Conservation (phyloP, 2,888 invertebrate genomes). For the Epistrophe eligans region DNA sequence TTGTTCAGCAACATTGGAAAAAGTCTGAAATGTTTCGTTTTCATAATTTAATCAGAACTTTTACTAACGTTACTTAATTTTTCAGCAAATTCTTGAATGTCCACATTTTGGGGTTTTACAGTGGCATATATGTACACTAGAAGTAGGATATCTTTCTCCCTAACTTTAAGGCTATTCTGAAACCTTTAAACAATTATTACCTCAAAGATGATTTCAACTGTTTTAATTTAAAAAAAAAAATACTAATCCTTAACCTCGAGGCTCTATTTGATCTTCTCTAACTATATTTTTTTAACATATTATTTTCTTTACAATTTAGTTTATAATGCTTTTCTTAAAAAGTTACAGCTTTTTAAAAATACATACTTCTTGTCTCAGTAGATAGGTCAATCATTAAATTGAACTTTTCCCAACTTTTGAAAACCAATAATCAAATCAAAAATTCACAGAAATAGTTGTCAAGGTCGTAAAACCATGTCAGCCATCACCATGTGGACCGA, state of each 20-base stretch:
- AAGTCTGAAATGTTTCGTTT: no score
- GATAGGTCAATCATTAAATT: neutral
- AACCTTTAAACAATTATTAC: neutral
- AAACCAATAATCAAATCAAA: slow-evolving; percentile 6
- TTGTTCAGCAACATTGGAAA: no score
- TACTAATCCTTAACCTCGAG: neutral
- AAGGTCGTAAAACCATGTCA: slow-evolving; percentile 86
- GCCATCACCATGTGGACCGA: slow-evolving; percentile 92
- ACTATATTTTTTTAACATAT: neutral
- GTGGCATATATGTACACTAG: neutral
- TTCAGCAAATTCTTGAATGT: no score
- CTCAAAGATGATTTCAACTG: slow-evolving; percentile 10
- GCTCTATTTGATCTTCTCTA: neutral
- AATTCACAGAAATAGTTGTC: slow-evolving; percentile 46
- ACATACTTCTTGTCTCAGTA: no score
- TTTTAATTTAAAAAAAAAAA: neutral
- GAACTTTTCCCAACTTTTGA: no score
- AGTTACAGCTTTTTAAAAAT: no score
- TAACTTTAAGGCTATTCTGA: neutral
- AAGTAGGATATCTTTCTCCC: neutral
- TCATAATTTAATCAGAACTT: no score
- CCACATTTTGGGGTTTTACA: no score
- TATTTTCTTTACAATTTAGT: neutral
- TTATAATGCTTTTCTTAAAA: no score
- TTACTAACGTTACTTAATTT: no score